Evolutionary conservation across 1,140 invertebrate genomes (phyloP), one percentile per base, ranked within the genome.

Genomic region (Phenacoccus solenopsis): DNA sequence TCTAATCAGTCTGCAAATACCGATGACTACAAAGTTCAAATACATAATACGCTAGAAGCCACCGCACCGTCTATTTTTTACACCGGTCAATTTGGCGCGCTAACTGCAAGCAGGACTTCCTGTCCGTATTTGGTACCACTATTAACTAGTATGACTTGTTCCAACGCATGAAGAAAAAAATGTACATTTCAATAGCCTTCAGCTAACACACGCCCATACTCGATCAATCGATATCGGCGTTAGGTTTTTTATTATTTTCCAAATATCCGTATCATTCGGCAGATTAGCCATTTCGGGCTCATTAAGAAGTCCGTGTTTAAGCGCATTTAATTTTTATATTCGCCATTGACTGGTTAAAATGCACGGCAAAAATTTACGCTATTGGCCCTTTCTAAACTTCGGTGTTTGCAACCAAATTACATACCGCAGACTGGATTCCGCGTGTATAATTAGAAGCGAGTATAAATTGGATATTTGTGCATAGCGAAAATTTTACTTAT

Each of bases 1-100:
- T 49, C 20, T 49, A 49, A 49, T 49, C 38, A 49, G 38, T 49
- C 38, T 49, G 38, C 38, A 49, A 49, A 49, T 49, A 49, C 38
- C 38, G 38, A 49, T 49, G 38, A 49, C 38, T 49, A 49, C 38
- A 49, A 49, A 49, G 38, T 49, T 49, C 38, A 49, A 49, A 49
- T 49, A 49, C 38, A 49, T 49, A 49, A 49, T 49, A 49, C 16
- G 38, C 38, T 49, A 16, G 38, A 49, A 49, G 38, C 38, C 38
- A n/a, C 38, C n/a, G n/a, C n/a, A n/a, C n/a, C 38, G 38, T 49
- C 38, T 49, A 49, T 49, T 49, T 49, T 49, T 49, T 49, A n/a
- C 38, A 49, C 4, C 20, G 38, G 38, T 49, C 38, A 49, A 49
- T 49, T 49, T 49, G 38, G 38, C 38, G 38, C 38, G 20, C 20